Conservation (phyloP, 2,113 vertebrate genomes). For the Sciurus niger region DNA sequence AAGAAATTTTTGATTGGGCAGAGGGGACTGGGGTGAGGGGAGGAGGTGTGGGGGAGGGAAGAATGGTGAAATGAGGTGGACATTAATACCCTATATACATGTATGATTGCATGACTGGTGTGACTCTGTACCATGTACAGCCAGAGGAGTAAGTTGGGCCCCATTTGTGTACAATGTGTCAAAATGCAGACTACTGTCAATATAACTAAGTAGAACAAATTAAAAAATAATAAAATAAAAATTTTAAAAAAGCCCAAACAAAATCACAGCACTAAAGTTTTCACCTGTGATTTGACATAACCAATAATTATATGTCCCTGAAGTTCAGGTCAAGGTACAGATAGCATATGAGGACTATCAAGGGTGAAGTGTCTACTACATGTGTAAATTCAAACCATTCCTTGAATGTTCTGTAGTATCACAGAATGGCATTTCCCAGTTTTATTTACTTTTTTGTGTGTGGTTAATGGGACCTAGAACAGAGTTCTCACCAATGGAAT, state of each 20-base stretch:
- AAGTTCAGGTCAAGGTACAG: not conserved
- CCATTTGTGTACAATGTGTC: too few relatives aligned
- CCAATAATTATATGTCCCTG: not conserved
- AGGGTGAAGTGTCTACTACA: not conserved
- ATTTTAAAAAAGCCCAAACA: not conserved
- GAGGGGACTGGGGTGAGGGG: too few relatives aligned
- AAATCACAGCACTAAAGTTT: not conserved
- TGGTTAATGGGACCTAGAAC: not conserved
- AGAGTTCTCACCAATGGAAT: not conserved
- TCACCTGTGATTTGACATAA: not conserved
- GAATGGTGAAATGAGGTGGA: too few relatives aligned
- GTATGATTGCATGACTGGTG: too few relatives aligned
- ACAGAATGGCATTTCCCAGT: not conserved
- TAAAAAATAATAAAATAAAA: too few relatives aligned
- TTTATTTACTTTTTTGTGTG: not conserved
- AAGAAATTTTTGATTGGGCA: too few relatives aligned
- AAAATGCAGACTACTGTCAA: too few relatives aligned
- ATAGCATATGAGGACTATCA: not conserved
- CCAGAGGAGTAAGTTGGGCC: too few relatives aligned
- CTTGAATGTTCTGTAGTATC: not conserved
- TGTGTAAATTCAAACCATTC: not conserved
- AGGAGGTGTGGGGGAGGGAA: too few relatives aligned
- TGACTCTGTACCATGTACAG: too few relatives aligned
- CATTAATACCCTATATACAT: too few relatives aligned
- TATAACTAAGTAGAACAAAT: too few relatives aligned